Conservation (phyloP, 2,888 invertebrate genomes). For the Eulithis prunata region DNA sequence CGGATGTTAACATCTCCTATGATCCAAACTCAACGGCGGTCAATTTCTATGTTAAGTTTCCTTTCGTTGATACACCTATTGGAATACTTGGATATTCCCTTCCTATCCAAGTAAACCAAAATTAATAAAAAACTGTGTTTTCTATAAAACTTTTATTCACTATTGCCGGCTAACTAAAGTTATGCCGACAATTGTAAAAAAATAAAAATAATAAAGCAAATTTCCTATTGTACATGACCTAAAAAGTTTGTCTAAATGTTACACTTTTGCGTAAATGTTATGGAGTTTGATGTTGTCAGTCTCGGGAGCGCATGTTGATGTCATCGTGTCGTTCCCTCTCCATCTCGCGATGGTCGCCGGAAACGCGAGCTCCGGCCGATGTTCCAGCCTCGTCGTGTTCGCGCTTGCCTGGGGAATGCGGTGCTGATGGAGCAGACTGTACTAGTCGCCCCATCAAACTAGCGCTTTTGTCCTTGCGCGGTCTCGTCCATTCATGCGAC, state of each 20-base stretch:
- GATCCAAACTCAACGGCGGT: conserved; percentile 36
- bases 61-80: conserved; percentile 48
- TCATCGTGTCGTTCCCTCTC: conserved; percentile 78
- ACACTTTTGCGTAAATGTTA: conserved; percentile 47
- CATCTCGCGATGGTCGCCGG: conserved; percentile 76
- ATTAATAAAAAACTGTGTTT: conserved; percentile 33
- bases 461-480: conserved; percentile 85
- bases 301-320: conserved; percentile 74
- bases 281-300: conserved; percentile 48
- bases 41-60: conserved; percentile 49
- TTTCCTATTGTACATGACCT: conserved; percentile 69
- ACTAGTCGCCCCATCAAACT: conserved; percentile 85
- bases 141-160: conserved; percentile 71
- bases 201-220: conserved; percentile 73
- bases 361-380: conserved; percentile 74
- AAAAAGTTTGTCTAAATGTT: conserved; percentile 58
- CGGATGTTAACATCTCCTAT: conserved; percentile 44
- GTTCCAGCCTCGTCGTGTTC: conserved; percentile 76
- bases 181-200: conserved; percentile 76
- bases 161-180: conserved; percentile 79
- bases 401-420: conserved; percentile 68
- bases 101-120: conserved; percentile 9
- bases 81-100: conserved; percentile 53
- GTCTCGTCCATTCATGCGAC: conserved; percentile 90
- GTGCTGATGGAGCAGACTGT: conserved; percentile 83